These are phyloP conservation scores for Rhynchonema sp. DNA, from an alignment of 2,888 invertebrate genomes.

Conservation along the genomic window DNA sequence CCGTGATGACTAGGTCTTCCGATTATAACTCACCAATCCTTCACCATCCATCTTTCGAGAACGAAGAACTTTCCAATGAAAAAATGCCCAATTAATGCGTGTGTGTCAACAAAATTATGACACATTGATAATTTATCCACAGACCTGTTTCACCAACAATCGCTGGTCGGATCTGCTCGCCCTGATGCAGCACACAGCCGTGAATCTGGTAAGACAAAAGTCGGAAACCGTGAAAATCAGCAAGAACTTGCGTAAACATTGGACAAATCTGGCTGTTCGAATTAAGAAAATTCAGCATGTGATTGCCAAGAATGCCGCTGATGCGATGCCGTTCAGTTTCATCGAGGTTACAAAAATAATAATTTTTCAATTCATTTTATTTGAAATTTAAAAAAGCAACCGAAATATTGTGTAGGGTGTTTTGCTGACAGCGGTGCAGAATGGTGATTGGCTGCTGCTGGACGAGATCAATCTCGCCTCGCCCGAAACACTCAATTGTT, in stretches of 20 bases:
- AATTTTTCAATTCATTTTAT: not conserved
- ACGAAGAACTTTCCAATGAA: no score
- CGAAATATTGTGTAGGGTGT: constrained; percentile 48
- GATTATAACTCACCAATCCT: no score
- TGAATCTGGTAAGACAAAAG: not conserved
- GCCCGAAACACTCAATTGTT: constrained; percentile 80
- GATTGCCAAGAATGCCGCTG: not conserved
- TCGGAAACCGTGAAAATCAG: not conserved
- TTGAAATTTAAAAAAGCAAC: not conserved
- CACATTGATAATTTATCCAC: no score
- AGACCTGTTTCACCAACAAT: constrained; percentile 47
- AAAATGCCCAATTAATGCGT: no score
- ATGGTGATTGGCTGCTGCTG: constrained; percentile 78
- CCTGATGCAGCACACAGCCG: constrained; percentile 40
- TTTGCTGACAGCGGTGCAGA: constrained; percentile 61
- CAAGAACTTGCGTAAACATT: no score
- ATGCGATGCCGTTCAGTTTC: constrained; percentile 3
- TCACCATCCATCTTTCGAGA: no score
- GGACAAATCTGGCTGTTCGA: not conserved
- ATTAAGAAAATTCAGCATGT: not conserved
- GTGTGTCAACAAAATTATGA: no score
- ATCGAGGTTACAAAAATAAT: not conserved
- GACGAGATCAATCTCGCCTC: constrained; percentile 97
- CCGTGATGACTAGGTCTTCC: no score
- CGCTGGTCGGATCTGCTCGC: constrained; percentile 51